Conservation (phyloP, 2,888 invertebrate genomes). For the Clunio marinus region DNA sequence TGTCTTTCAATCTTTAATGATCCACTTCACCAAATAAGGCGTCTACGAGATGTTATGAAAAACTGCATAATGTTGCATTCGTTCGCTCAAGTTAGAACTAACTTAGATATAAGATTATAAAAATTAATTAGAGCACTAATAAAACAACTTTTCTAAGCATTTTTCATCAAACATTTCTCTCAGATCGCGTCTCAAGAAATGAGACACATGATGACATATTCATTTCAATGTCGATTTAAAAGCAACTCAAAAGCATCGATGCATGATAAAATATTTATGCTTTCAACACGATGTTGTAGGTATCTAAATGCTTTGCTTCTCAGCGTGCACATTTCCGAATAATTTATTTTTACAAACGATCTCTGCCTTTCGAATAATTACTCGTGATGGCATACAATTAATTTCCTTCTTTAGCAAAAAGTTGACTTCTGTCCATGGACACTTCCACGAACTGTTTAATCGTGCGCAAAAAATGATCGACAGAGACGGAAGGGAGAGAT, state of each 20-base stretch:
- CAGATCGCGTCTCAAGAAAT: constrained; percentile 10
- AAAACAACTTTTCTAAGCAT: background rate
- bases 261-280: constrained; percentile 5
- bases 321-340: background rate
- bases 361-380: background rate
- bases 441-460: background rate
- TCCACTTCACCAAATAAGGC: background rate
- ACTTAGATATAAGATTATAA: background rate
- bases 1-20: constrained; percentile 25
- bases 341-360: constrained; percentile 13
- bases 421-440: background rate
- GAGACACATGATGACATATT: constrained; percentile 33
- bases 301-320: background rate
- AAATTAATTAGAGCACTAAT: constrained; percentile 1
- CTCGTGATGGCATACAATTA: constrained; percentile 5
- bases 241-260: background rate
- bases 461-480: background rate
- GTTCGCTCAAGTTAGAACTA: background rate
- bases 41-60: background rate
- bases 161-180: background rate
- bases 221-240: constrained; percentile 25
- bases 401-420: background rate
- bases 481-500: too few relatives aligned
- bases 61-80: background rate
- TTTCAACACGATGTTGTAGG: background rate